A percentile compares a stretch with the other conserved stretches of the same genome.
Conservation (phyloP, 2,888 invertebrate genomes). For the Anodontia alba region DNA sequence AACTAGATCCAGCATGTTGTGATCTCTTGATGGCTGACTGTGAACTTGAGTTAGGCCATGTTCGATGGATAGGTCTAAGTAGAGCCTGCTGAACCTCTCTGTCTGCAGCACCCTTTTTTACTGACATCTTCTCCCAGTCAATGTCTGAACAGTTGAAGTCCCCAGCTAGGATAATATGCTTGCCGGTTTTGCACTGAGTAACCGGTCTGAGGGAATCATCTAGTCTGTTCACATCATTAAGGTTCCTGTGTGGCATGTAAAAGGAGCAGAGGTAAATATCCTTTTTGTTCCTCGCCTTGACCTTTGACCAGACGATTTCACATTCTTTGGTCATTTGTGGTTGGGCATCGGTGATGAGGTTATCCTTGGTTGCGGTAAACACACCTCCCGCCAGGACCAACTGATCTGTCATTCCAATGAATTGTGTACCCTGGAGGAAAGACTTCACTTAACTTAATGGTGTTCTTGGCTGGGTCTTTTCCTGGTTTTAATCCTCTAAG, state of each 20-base stretch:
- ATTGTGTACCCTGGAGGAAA: constrained; percentile 27
- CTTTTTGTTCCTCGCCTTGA: constrained; percentile 16
- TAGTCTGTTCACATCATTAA: neutral
- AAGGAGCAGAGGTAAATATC: constrained; percentile 29
- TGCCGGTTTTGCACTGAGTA: neutral
- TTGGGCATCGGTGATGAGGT: constrained; percentile 2
- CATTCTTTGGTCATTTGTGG: constrained; percentile 8
- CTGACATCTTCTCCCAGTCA: constrained; percentile 14
- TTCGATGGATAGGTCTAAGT: constrained; percentile 8
- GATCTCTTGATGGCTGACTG: constrained; percentile 8
- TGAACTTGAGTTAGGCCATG: constrained; percentile 21
- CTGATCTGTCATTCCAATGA: constrained; percentile 22
- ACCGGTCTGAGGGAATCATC: neutral
- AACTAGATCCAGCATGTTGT: constrained; percentile 30
- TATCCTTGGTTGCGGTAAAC: constrained; percentile 28
- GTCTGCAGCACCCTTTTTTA: constrained; percentile 7
- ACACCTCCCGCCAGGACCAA: constrained; percentile 41
- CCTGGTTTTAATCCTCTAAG: constrained; percentile 37
- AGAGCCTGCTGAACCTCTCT: constrained; percentile 22
- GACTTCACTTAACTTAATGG: constrained; percentile 28
- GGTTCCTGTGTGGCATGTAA: constrained; percentile 35
- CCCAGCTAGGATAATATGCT: constrained; percentile 8
- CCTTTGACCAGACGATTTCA: constrained; percentile 24
- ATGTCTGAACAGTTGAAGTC: constrained; percentile 29
- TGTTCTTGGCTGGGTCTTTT: neutral